Percentiles rank a stretch among this genome's conserved stretches.
These are phyloP conservation scores for Aplidium turbinatum DNA, from an alignment of 23 tunicate species.

Conservation along the genomic window DNA sequence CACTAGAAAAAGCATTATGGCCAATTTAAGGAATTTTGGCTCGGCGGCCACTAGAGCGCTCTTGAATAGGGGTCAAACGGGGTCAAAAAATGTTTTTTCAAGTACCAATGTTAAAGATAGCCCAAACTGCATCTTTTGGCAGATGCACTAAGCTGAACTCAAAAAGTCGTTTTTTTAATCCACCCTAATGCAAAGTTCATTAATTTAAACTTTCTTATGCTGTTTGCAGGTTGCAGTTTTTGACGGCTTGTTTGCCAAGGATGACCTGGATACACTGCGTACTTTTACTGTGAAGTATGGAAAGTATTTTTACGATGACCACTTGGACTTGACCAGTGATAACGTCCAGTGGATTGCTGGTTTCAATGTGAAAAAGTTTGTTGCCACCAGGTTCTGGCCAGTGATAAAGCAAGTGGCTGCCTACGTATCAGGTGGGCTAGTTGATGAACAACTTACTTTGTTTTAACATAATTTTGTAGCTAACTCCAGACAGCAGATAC, in stretches of 20 bases:
- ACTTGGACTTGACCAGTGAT: slow-evolving; percentile 67
- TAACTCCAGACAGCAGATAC: too few relatives aligned
- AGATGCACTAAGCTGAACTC: too few relatives aligned
- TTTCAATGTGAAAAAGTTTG: slow-evolving; percentile 70
- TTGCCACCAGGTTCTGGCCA: slow-evolving; percentile 73
- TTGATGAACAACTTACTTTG: too few relatives aligned
- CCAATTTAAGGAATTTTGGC: too few relatives aligned
- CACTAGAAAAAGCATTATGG: too few relatives aligned
- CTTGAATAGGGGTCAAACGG: too few relatives aligned
- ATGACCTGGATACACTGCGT: slow-evolving; percentile 58
- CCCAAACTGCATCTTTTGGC: too few relatives aligned
- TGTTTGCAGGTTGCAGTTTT: slow-evolving; percentile 77
- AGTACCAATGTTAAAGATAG: too few relatives aligned
- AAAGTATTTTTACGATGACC: slow-evolving; percentile 74
- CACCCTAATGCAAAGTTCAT: neutral
- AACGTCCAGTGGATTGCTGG: slow-evolving; percentile 97
- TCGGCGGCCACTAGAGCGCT: too few relatives aligned
- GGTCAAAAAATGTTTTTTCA: too few relatives aligned
- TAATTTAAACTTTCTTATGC: slow-evolving; percentile 1
- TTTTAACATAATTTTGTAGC: too few relatives aligned
- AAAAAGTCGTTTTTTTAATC: too few relatives aligned
- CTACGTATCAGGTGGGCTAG: slow-evolving; percentile 50
- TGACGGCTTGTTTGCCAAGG: slow-evolving; percentile 62
- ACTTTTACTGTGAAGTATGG: slow-evolving; percentile 72
- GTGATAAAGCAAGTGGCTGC: slow-evolving; percentile 61